Evolutionary conservation across 2,888 invertebrate species (phyloP).

Genomic region (Macropis europaea): DNA sequence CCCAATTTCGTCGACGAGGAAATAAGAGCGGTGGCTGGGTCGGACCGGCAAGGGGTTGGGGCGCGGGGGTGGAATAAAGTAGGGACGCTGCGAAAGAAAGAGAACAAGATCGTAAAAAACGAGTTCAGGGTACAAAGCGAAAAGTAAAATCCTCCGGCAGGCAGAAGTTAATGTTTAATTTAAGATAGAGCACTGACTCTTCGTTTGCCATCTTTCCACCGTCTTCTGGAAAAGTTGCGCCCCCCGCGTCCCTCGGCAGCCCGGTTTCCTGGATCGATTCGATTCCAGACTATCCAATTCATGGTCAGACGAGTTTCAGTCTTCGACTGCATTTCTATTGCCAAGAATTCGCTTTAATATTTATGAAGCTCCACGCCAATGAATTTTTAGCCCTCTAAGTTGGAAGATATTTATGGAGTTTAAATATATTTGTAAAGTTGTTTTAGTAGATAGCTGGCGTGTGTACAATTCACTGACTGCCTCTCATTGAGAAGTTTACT

Average conservation of each 20-base stretch:
- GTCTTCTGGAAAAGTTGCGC: conserved; percentile 28
- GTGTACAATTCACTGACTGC: too few relatives aligned
- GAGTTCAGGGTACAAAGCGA: conserved; percentile 63
- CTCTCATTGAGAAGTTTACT: too few relatives aligned
- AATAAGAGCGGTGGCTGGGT: conserved; percentile 39
- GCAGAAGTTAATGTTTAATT: conserved; percentile 75
- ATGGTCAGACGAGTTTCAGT: conserved; percentile 2
- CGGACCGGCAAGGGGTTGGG: too few relatives aligned
- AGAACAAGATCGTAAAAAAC: conserved; percentile 8
- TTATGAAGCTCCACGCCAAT: too few relatives aligned
- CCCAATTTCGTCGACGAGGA: conserved; percentile 53
- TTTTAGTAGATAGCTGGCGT: too few relatives aligned
- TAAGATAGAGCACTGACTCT: conserved; percentile 67
- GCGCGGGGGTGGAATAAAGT: conserved; percentile 3
- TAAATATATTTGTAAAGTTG: too few relatives aligned
- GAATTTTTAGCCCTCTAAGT: too few relatives aligned
- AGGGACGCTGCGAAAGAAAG: conserved; percentile 4
- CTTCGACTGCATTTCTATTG: too few relatives aligned
- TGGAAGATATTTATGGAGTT: too few relatives aligned
- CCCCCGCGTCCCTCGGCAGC: conserved; percentile 34
- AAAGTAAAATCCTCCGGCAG: conserved; percentile 70
- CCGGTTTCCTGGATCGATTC: conserved; percentile 53
- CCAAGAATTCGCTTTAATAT: too few relatives aligned
- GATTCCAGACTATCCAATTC: background rate
- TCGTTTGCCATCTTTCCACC: conserved; percentile 45